Conservation (phyloP, 2,113 vertebrate genomes). For the Carassius auratus region DNA sequence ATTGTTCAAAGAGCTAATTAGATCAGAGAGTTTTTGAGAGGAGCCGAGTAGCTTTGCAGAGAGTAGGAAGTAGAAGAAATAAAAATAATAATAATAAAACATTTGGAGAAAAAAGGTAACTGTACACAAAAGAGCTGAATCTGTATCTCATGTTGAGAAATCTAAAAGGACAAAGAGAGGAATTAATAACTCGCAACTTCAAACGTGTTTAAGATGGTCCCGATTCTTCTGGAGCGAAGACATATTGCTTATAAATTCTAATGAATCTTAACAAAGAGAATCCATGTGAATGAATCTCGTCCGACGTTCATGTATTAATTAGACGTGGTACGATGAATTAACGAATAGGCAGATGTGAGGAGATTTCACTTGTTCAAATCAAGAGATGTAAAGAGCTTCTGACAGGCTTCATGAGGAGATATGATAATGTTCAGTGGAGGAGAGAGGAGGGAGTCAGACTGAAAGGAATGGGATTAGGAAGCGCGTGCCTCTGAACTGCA, state of each 20-base stretch:
- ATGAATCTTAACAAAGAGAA: slow-evolving; percentile 37
- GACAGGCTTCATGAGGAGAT: slow-evolving; percentile 36
- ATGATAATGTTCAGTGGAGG: slow-evolving; percentile 39
- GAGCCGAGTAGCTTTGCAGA: background rate
- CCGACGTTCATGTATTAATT: slow-evolving; percentile 7
- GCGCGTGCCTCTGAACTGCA: slow-evolving; percentile 19
- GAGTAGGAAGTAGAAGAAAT: background rate
- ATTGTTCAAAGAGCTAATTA: slow-evolving; percentile 34
- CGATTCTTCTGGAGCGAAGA: slow-evolving; percentile 20
- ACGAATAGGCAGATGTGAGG: slow-evolving; percentile 39
- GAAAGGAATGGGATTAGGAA: slow-evolving; percentile 49
- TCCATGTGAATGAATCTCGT: background rate
- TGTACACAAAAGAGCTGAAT: slow-evolving; percentile 1
- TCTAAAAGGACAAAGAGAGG: slow-evolving; percentile 48
- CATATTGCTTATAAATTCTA: slow-evolving; percentile 49
- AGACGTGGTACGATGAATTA: slow-evolving; percentile 25
- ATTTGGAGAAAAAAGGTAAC: background rate
- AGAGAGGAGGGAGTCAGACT: slow-evolving; percentile 22
- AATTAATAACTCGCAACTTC: slow-evolving; percentile 46
- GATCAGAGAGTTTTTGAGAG: slow-evolving; percentile 4
- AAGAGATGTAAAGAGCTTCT: slow-evolving; percentile 24
- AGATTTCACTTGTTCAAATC: slow-evolving; percentile 44
- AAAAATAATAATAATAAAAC: background rate
- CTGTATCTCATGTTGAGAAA: slow-evolving; percentile 28
- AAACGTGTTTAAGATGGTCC: slow-evolving; percentile 28